Conservation (phyloP, 2,888 invertebrate species). For the Melanophora roralis region DNA sequence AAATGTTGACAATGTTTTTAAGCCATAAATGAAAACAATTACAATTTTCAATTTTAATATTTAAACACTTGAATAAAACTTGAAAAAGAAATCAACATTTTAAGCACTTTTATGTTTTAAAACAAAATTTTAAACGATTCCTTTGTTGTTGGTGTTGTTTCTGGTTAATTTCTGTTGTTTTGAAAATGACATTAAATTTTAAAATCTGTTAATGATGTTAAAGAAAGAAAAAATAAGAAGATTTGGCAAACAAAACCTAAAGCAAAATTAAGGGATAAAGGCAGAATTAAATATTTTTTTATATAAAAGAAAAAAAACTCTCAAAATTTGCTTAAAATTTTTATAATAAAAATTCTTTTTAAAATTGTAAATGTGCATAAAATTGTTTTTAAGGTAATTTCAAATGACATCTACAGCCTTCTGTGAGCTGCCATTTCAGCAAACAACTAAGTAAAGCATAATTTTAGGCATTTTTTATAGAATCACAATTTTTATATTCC, state of each 20-base stretch:
- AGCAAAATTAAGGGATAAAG: slow-evolving; percentile 22
- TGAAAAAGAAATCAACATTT: slow-evolving; percentile 37
- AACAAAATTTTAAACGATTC: slow-evolving; percentile 28
- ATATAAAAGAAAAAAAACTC: too few species aligned
- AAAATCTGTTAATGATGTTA: slow-evolving; percentile 17
- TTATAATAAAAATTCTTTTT: neutral
- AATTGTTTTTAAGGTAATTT: neutral
- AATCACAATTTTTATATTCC: slow-evolving; percentile 32
- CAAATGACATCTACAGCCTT: neutral
- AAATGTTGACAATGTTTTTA: slow-evolving; percentile 18
- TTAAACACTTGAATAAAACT: slow-evolving; percentile 54
- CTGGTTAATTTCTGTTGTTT: neutral
- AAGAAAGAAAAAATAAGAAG: neutral
- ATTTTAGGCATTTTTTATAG: slow-evolving; percentile 41
- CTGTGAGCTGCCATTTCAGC: neutral
- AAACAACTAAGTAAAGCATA: slow-evolving; percentile 25
- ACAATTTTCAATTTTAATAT: slow-evolving; percentile 60
- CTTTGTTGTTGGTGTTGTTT: slow-evolving; percentile 19
- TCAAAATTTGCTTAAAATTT: neutral
- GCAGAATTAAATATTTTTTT: too few species aligned
- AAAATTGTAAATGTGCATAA: neutral
- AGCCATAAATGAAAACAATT: slow-evolving; percentile 58
- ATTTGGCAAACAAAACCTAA: neutral
- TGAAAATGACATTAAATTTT: slow-evolving; percentile 22
- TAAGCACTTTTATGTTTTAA: slow-evolving; percentile 42